Base-by-base conservation (phyloP, 2,888 invertebrate genomes). In the Dromius quadrimaculatus region DNA sequence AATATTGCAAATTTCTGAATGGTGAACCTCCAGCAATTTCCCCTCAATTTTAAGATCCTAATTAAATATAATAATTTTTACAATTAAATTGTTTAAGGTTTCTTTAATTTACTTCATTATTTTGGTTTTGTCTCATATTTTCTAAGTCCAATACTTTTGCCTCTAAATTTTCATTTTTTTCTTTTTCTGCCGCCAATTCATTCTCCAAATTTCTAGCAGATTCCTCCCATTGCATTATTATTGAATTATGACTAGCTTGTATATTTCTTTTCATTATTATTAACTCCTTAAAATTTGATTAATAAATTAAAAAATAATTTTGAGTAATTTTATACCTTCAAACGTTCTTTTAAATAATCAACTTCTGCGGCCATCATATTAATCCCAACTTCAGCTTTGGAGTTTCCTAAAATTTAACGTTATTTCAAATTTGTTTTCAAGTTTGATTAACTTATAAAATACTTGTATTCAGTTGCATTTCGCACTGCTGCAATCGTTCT, bases 311-410 rank as follows among this genome's bases (percentile, higher is more conserved):
- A 22, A 50, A 22, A 50, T 28, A 28, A 13, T 28, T 2, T 1
- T 9, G 1, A 22, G 54, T 38, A 66, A n/a, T 9, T 9, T 36
- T n/a, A 15, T 71, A 63, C 71, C 38, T 71, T 62, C 43, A 71
- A 45, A 17, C 71, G 64, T 13, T 34, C 45, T 64, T 71, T 63
- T 57, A 71, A 71, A 63, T 62, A 63, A 22, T 64, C 57, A 20
- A 71, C 71, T 57, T 71, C 71, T 4, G 32, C 15, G 3, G 64
- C 43, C 2, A 71, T 17, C 59, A 64, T 57, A 41, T 63, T 62
- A 11, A 71, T 71, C n/a, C 71, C 62, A 3, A 54, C 22, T 62
- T 71, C 63, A 2, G 71, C 63, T 63, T 62, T 63, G 19, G 63
- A 47, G 17, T 71, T 63, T 47, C 54, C 71, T 71, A 63, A 50